phyloP scores from a whole-genome alignment of 2,888 invertebrate species.

The Drosophila mimetica region DNA sequence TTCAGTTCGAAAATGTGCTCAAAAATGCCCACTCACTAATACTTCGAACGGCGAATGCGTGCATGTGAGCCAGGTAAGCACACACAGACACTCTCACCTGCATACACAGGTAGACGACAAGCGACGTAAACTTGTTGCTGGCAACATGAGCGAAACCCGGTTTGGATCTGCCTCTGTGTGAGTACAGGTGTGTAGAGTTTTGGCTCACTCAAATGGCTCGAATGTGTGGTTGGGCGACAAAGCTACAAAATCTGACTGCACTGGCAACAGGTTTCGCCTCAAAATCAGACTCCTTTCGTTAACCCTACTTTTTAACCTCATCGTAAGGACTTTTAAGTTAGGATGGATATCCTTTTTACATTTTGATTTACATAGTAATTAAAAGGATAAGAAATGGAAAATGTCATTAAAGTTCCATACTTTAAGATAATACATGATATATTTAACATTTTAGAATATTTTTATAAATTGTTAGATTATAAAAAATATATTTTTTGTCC shows the following conservation, averaged over 20 bases:
- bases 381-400: no score
- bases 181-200: slow-evolving; percentile 29
- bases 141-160: slow-evolving; percentile 77
- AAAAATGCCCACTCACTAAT: slow-evolving; percentile 66
- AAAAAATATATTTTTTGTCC: background rate
- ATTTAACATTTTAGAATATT: no score
- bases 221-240: slow-evolving; percentile 51
- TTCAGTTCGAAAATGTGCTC: slow-evolving; percentile 63
- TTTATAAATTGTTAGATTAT: no score
- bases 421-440: no score
- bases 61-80: slow-evolving; percentile 26
- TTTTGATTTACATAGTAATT: background rate
- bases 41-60: slow-evolving; percentile 26
- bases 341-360: background rate
- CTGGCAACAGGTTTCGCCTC: slow-evolving; percentile 60
- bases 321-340: no score
- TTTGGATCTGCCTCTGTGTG: no score
- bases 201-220: slow-evolving; percentile 27
- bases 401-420: no score
- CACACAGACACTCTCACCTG: slow-evolving; percentile 42
- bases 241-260: slow-evolving; percentile 55
- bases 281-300: slow-evolving; percentile 21
- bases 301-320: slow-evolving; percentile 5
- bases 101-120: slow-evolving; percentile 59
- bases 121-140: slow-evolving; percentile 69